These are phyloP conservation scores for Sparidentex hasta DNA, from an alignment of 2,797 vertebrate genomes.

Conservation along the genomic window DNA sequence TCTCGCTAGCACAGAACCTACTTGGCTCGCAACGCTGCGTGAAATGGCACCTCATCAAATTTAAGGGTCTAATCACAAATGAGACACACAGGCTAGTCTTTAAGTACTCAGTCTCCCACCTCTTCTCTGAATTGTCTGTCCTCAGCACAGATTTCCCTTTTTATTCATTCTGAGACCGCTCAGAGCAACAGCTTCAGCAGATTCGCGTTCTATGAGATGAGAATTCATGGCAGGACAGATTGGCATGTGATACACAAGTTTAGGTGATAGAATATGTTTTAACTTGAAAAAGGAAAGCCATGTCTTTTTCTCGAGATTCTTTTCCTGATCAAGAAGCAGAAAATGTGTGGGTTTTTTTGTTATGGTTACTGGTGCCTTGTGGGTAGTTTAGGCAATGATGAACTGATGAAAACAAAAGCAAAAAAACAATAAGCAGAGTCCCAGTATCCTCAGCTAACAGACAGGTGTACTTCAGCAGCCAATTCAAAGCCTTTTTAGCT, in stretches of 20 bases:
- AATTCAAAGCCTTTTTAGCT: too few species aligned
- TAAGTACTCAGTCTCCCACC: conserved; percentile 37
- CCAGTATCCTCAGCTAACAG: background rate
- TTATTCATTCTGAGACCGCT: conserved; percentile 30
- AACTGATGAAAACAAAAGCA: conserved; percentile 1
- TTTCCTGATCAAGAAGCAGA: conserved; percentile 21
- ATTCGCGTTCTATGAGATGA: conserved; percentile 35
- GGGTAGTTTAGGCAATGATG: background rate
- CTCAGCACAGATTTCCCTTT: conserved; percentile 35
- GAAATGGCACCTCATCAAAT: conserved; percentile 46
- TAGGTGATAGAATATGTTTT: conserved; percentile 17
- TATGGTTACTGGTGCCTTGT: background rate
- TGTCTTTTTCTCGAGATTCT: conserved; percentile 13
- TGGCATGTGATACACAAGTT: conserved; percentile 23
- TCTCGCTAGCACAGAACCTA: conserved; percentile 26
- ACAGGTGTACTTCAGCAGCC: background rate
- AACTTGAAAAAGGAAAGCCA: conserved; percentile 26
- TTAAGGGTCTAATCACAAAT: conserved; percentile 33
- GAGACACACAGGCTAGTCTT: conserved; percentile 30
- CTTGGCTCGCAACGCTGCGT: conserved; percentile 11
- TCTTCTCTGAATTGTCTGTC: conserved; percentile 29
- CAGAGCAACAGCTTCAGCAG: conserved; percentile 17
- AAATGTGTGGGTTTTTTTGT: conserved; percentile 3
- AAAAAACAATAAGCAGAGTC: background rate
- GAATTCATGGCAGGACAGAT: conserved; percentile 32